Evolutionary conservation across 2,888 invertebrate genomes (phyloP), one percentile per base, ranked within the genome.

Genomic region (Conus canariensis): DNA sequence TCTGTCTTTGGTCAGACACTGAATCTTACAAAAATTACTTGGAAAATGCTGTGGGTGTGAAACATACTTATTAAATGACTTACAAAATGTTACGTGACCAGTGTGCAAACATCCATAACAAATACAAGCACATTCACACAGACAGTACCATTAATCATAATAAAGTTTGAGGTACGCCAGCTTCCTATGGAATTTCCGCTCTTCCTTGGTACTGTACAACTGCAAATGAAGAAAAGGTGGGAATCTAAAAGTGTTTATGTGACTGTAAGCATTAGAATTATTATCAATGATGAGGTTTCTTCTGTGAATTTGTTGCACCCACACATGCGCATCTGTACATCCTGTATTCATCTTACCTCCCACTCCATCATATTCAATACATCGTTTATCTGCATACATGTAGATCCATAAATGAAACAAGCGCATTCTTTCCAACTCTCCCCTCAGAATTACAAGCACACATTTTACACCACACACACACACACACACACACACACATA

Each of bases 91-190:
- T 8, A 70, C 7, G 70, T 70, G 70, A 70, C 12, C 64, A 19
- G 70, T 22, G 16, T 64, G 60, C 60, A 10, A 64, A 70, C 8
- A 22, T 22, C 22, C 70, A 16, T 6, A 70, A 22, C 70, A 19
- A 16, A 64, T 19, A 70, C 22, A 16, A 19, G 70, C n/a, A 14
- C 22, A 45, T 16, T 70, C 16, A 80, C 30, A 14, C 10, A 30
- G 30, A 80, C 82, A 58, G 60, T 45, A 45, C 45, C 45, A 30
- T 90, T 83, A 91, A 45, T 91, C 90, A 91, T 95, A 96, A 90
- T 96, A 96, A 22, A 96, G 93, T 92, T 96, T 96, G 88, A 96
- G 92, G 91, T 96, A 96, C 9, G 96, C 96, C 91, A 96, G 93
- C 91, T 95, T 95, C 92, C 96, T 93, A 90, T 95, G 95, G 92